Evolutionary conservation across 2,888 invertebrate species (phyloP), one percentile per base, ranked within the genome.

Genomic region (Aelia acuminata): DNA sequence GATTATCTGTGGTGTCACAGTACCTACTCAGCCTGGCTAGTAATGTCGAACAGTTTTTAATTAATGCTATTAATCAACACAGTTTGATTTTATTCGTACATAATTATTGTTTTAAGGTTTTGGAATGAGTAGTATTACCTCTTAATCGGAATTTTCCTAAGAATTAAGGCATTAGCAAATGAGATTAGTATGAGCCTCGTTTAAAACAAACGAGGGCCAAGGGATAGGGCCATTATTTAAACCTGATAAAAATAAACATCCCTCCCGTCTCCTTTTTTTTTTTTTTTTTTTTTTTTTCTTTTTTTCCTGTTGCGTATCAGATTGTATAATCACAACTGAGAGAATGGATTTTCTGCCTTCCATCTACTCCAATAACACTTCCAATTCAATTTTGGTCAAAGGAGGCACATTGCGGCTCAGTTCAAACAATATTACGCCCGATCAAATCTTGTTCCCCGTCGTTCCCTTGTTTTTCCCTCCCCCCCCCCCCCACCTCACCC

Each of bases 321-420:
- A 63, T 63, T 63, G 18, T 63, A 31, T 63, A 63, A 63, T 63
- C 63, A 63, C 63, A 63, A 63, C 63, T 35, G 63, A 63, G 63
- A 31, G 63, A 63, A 63, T 63, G 63, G 31, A 63, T 63, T 63
- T 63, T 63, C 63, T 63, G 43, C 43, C 43, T 43, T 43, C 43
- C 43, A 43, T 43, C 43, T 43, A 43, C 43, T 31, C 63, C 31
- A 63, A 63, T 63, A 63, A 63, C 63, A 63, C 63, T 63, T 63
- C 63, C 31, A 63, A 63, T 63, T 63, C 63, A 63, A 63, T 63
- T 63, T 63, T 31, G 63, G 63, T 63, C 63, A 31, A 63, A 63
- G 31, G 63, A 63, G 31, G 15, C 31, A 63, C 31, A 63, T 63
- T 63, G 63, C 63, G 63, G 31, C 63, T 63, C 63, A 63, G 63